These are phyloP conservation scores for Cerastis leucographa DNA, from an alignment of 2,888 invertebrate species.

Conservation along the genomic window DNA sequence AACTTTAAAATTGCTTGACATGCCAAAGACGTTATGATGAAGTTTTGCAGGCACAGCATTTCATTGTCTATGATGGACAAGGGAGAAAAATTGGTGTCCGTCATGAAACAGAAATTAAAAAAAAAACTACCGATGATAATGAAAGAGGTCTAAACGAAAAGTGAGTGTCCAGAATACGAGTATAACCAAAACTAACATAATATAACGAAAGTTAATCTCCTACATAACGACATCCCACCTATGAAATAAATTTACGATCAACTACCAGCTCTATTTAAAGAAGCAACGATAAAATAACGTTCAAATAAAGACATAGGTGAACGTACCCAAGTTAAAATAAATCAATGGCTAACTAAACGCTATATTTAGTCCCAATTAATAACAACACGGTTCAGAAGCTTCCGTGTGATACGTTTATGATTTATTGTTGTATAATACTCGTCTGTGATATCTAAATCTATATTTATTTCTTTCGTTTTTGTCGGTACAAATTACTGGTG, in stretches of 20 bases:
- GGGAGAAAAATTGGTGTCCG: not conserved
- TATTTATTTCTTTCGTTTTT: conserved; percentile 50
- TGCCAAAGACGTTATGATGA: not conserved
- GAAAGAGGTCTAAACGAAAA: not conserved
- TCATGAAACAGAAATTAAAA: not conserved
- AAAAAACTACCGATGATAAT: not conserved
- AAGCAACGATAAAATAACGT: conserved; percentile 53
- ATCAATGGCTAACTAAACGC: conserved; percentile 62
- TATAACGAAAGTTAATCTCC: conserved; percentile 3
- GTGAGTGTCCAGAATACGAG: not conserved
- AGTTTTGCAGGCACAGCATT: too few species aligned
- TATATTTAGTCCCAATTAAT: conserved; percentile 67
- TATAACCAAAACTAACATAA: not conserved
- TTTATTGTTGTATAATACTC: conserved; percentile 46
- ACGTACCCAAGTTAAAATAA: conserved; percentile 64
- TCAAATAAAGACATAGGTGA: conserved; percentile 62
- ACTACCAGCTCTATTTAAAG: conserved; percentile 40
- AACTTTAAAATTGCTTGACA: not conserved
- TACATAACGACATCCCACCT: conserved; percentile 27
- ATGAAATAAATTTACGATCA: conserved; percentile 30
- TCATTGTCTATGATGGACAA: not conserved
- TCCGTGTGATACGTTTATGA: conserved; percentile 56
- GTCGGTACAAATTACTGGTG: conserved; percentile 41
- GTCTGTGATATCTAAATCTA: conserved; percentile 51
- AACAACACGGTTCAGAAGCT: conserved; percentile 51